Base-by-base conservation (phyloP, 2,113 vertebrate genomes). In the Baryphthengus martii region DNA sequence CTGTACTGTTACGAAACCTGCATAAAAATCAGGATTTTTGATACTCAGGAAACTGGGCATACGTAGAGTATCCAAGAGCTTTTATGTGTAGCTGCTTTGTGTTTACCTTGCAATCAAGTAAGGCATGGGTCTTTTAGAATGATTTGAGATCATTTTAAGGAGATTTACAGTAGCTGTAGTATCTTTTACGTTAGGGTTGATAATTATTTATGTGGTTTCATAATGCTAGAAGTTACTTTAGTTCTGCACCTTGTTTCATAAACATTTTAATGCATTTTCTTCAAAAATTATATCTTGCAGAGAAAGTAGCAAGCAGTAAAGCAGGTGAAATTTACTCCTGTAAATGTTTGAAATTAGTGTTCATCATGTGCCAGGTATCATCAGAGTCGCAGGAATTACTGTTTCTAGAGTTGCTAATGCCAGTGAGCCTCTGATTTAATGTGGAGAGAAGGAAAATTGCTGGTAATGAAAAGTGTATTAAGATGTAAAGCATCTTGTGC, bases 361-460 rank as follows among this genome's bases (percentile, higher is more conserved):
- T 76, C 35, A 20, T 56, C 29, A 20, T 0, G 3, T 74, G 45
- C 39, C 35, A 59, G 11, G 15, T 80, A 31, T 42, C 0, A 0
- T 50, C n/a, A 20, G 49, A 77, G 9, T 7, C 77, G 49, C 63
- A 94, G 71, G 47, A 91, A 86, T 3, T 67, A 29, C 44, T 63
- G 17, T 78, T 90, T 61, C 39, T 77, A 16, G 90, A 74, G 29
- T 80, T 88, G 47, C 28, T 74, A 44, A n/a, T 67, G 42, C 20
- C 47, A 59, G 71, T 73, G 77, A 88, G 10, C 26, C 33, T 88
- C 72, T 84, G 55, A 63, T 90, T 91, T 85, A 70, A 55, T 55
- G 42, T 37, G 31, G 17, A 73, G 13, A 73, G 52, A 73, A 28
- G 42, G 42, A 74, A 70, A 85, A 85, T 23, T 82, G 11, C 40